Conservation (phyloP, 2,113 vertebrate species). For the Numenius arquata region DNA sequence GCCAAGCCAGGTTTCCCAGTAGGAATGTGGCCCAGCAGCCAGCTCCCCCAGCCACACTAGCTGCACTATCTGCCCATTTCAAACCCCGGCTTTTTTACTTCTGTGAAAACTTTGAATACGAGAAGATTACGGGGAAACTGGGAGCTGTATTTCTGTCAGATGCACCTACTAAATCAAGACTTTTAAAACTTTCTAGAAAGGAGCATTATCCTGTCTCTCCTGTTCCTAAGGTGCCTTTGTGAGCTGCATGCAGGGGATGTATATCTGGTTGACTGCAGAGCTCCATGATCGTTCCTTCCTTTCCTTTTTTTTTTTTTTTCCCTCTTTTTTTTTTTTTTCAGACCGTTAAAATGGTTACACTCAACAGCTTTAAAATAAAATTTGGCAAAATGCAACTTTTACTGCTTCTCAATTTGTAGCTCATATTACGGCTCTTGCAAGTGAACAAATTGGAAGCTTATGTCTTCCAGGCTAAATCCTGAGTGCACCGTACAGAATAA, state of each 20-base stretch:
- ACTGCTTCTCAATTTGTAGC: slow-evolving; percentile 34
- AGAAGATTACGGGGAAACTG: slow-evolving; percentile 2
- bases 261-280: background rate
- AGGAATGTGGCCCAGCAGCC: background rate
- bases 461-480: slow-evolving; percentile 54
- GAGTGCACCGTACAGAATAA: slow-evolving; percentile 44
- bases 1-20: slow-evolving; percentile 25
- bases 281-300: background rate
- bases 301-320: background rate
- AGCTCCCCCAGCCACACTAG: background rate
- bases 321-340: background rate
- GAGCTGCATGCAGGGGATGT: background rate
- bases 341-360: slow-evolving; percentile 16
- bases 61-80: background rate
- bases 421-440: slow-evolving; percentile 44
- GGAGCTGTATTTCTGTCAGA: slow-evolving; percentile 15
- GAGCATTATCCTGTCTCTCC: background rate
- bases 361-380: slow-evolving; percentile 44
- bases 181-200: slow-evolving; percentile 18
- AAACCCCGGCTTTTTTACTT: background rate
- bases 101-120: background rate
- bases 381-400: slow-evolving; percentile 16
- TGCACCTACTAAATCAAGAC: slow-evolving; percentile 25
- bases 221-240: background rate
- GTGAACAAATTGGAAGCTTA: slow-evolving; percentile 54